These are phyloP conservation scores for Cottoperca gobio DNA, from an alignment of 2,797 vertebrate genomes.

Conservation along the genomic window DNA sequence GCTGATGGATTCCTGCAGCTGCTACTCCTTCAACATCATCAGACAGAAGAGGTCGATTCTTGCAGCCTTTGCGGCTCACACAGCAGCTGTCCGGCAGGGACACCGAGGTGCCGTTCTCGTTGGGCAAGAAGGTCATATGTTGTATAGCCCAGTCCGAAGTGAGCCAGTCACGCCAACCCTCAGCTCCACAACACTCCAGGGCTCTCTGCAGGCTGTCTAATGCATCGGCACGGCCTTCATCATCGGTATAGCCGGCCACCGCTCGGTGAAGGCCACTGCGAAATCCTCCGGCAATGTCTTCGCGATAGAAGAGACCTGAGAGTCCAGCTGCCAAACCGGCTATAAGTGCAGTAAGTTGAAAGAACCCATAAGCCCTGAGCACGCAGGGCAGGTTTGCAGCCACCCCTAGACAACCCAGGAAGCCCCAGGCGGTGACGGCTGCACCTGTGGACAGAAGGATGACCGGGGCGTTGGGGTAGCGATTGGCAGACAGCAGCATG, in stretches of 20 bases:
- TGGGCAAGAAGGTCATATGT: constrained; percentile 70
- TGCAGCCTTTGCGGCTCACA: constrained; percentile 84
- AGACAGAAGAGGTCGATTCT: constrained; percentile 80
- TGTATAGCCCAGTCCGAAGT: constrained; percentile 86
- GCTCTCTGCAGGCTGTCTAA: constrained; percentile 89
- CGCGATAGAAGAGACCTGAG: constrained; percentile 89
- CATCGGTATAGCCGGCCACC: constrained; percentile 85
- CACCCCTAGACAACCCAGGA: constrained; percentile 90
- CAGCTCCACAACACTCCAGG: constrained; percentile 89
- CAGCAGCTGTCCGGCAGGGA: constrained; percentile 92
- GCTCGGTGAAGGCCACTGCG: constrained; percentile 87
- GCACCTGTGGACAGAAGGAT: constrained; percentile 88
- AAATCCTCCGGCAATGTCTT: constrained; percentile 88
- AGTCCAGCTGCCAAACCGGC: constrained; percentile 87
- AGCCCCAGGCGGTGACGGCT: constrained; percentile 89
- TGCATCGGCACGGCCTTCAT: constrained; percentile 87
- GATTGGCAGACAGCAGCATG: constrained; percentile 87
- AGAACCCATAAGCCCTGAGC: constrained; percentile 87
- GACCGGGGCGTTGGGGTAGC: constrained; percentile 86
- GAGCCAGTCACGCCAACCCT: constrained; percentile 91
- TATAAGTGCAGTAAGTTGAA: constrained; percentile 86
- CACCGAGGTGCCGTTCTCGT: constrained; percentile 77
- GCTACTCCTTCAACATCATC: constrained; percentile 54
- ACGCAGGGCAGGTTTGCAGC: constrained; percentile 89
- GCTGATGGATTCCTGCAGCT: constrained; percentile 77